Evolutionary conservation across 1,140 invertebrate species (phyloP).

Genomic region (Coelopa frigida): DNA sequence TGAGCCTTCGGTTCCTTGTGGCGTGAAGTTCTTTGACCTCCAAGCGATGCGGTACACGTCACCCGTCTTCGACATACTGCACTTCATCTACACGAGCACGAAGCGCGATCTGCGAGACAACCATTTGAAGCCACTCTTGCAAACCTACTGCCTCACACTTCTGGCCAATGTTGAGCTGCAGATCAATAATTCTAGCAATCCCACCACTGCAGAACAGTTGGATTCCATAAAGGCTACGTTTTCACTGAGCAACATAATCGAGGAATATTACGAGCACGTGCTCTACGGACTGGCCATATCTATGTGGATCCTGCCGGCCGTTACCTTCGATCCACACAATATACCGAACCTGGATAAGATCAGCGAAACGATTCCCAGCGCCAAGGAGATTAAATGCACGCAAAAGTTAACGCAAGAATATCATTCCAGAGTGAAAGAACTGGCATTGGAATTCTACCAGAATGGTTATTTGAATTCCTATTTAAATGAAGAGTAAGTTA

Average conservation of each 20-base stretch:
- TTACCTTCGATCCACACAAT: slow-evolving; percentile 39
- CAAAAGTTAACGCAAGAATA: slow-evolving; percentile 38
- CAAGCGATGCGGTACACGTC: slow-evolving; percentile 49
- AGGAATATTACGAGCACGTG: slow-evolving; percentile 33
- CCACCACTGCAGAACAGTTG: slow-evolving; percentile 19
- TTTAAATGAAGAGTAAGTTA: background rate
- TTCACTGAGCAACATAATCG: slow-evolving; percentile 28
- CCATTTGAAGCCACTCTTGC: slow-evolving; percentile 30
- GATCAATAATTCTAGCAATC: slow-evolving; percentile 20
- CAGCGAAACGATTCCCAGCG: slow-evolving; percentile 27
- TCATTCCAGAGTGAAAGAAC: slow-evolving; percentile 32
- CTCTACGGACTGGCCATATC: slow-evolving; percentile 38
- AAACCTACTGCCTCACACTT: slow-evolving; percentile 25
- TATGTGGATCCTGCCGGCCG: slow-evolving; percentile 41
- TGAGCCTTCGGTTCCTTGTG: slow-evolving; percentile 9
- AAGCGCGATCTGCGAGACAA: slow-evolving; percentile 29
- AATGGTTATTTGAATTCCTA: slow-evolving; percentile 30
- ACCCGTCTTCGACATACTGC: slow-evolving; percentile 47
- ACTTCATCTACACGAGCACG: slow-evolving; percentile 42
- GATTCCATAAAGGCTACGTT: slow-evolving; percentile 21
- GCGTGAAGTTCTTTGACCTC: slow-evolving; percentile 49
- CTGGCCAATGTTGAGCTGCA: slow-evolving; percentile 22
- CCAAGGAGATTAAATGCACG: slow-evolving; percentile 37
- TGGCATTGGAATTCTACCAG: slow-evolving; percentile 39
- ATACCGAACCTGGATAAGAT: slow-evolving; percentile 40